Evolutionary conservation across 2,888 invertebrate species (phyloP).

Genomic region (Slavum lentiscoides): DNA sequence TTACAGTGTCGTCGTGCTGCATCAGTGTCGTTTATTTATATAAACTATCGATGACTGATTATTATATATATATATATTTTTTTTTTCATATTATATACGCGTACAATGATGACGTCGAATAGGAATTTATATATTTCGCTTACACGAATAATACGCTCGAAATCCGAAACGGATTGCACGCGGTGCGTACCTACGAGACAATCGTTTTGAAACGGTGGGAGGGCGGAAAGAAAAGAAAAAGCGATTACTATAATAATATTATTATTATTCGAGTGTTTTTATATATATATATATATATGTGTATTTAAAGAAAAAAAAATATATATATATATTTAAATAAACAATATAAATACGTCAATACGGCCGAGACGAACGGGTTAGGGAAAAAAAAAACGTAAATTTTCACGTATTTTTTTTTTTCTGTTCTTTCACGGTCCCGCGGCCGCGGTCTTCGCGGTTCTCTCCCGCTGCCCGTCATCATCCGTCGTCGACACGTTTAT

Average conservation of each 20-base stretch:
- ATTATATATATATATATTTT: too few species aligned
- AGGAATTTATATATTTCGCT: neutral
- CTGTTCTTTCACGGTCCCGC: slow-evolving; percentile 42
- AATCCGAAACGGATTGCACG: too few species aligned
- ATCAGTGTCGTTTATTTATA: too few species aligned
- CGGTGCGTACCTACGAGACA: too few species aligned
- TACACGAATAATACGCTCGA: too few species aligned
- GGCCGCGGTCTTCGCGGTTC: neutral
- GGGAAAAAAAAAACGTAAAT: slow-evolving; percentile 30
- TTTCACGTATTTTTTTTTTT: neutral
- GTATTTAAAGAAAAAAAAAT: slow-evolving; percentile 16
- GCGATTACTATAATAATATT: neutral
- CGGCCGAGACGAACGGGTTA: slow-evolving; percentile 41
- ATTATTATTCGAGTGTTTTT: neutral
- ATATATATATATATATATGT: neutral
- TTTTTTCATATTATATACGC: too few species aligned
- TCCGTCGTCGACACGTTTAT: too few species aligned
- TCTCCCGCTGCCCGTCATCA: too few species aligned
- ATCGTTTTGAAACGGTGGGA: too few species aligned
- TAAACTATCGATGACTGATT: too few species aligned
- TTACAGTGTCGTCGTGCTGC: too few species aligned
- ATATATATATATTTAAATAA: slow-evolving; percentile 44
- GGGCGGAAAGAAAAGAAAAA: neutral
- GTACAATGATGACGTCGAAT: neutral
- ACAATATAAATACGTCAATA: slow-evolving; percentile 25